These are phyloP conservation scores for Bufotes viridis DNA, from an alignment of 2,797 vertebrate genomes.

Conservation along the genomic window DNA sequence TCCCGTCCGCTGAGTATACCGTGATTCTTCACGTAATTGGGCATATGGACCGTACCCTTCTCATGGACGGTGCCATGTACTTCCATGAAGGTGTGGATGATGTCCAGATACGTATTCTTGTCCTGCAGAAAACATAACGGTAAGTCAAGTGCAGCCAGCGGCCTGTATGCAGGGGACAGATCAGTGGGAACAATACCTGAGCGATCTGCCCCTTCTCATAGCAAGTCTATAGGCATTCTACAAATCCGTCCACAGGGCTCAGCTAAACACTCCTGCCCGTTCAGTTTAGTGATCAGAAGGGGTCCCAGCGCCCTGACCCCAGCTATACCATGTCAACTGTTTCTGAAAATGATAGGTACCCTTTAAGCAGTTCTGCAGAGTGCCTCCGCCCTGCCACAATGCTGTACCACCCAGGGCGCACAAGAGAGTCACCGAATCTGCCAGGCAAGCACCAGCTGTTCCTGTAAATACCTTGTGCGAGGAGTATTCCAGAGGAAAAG, in stretches of 20 bases:
- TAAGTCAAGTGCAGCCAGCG: neutral
- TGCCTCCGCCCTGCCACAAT: no score
- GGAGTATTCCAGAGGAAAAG: neutral
- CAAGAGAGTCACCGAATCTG: neutral
- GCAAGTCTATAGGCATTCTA: no score
- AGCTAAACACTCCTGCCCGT: no score
- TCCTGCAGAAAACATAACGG: constrained; percentile 76
- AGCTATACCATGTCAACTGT: no score
- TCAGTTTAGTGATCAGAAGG: no score
- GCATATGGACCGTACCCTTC: constrained; percentile 90
- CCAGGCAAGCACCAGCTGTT: neutral
- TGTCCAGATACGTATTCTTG: constrained; percentile 92
- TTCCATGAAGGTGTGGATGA: constrained; percentile 95
- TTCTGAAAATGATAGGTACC: no score
- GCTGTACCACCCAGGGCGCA: neutral
- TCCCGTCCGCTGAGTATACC: constrained; percentile 97
- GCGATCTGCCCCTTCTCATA: no score
- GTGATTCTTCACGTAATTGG: constrained; percentile 93
- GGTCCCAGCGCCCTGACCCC: no score
- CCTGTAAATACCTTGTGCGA: neutral
- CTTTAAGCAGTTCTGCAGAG: no score
- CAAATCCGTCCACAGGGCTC: no score
- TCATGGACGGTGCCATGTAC: constrained; percentile 96
- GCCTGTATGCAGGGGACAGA: neutral
- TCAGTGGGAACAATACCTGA: neutral